Base-by-base conservation (phyloP, 2,797 vertebrate genomes). In the Gymnoscopelus braueri region DNA sequence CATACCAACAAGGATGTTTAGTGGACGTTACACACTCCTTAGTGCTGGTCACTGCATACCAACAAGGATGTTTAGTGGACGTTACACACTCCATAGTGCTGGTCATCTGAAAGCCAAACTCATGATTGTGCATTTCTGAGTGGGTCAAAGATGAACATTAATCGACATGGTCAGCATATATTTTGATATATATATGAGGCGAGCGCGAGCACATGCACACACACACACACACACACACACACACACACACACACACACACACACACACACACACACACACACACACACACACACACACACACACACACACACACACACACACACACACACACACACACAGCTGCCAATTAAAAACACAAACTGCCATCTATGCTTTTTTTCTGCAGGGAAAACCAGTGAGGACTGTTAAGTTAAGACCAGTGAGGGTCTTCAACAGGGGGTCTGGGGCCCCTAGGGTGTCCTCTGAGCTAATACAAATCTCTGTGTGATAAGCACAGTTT, bases 281-380 rank as follows among this genome's bases (percentile, higher is more conserved):
- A 39, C 7, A 72, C 74, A 57, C 68, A 63, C 60, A 69, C 32
- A 35, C 6, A 6, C 35, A 7, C 2, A 4, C 35, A 35, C 6
- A 0, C 35, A 35, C 35, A 6, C 35, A 35, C 35, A 6, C 35
- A 35, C 35, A 6, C 6, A 35, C 35, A 6, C 39, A 44, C 8
- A 2, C 39, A 44, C 39, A 0, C 35, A 35, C 4, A 8, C 35
- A 39, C 7, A 72, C 74, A 57, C 68, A 63, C 60, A 69, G 62
- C 60, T 64, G 57, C 71, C 75, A 80, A 74, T 86, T 82, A 81
- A 72, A 78, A 5, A n/a, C 51, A 56, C 55, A 77, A 83, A 78
- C 51, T 72, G 53, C 67, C 50, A 55, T 59, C 73, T 77, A 77
- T 77, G 63, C 77, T 71, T 80, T 61, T 19, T n/a, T 15, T 51